These are phyloP conservation scores for Glyptemys insculpta DNA, from an alignment of 2,797 vertebrate species.

Conservation along the genomic window DNA sequence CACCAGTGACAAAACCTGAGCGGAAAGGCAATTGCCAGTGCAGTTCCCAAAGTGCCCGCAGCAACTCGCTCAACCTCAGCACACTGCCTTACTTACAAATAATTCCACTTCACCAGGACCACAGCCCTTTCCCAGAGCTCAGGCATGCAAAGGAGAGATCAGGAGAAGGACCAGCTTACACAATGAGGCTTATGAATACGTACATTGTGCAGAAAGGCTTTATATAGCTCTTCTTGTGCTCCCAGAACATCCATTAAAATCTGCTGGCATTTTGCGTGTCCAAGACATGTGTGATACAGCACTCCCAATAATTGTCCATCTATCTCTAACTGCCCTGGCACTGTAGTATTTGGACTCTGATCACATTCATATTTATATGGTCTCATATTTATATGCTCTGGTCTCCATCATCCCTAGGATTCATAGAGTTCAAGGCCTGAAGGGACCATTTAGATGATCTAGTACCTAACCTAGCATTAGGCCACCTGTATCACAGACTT, in stretches of 20 bases:
- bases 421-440: not conserved
- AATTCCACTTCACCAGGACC: not conserved
- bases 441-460: not conserved
- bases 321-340: not conserved
- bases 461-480: not conserved
- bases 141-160: not conserved
- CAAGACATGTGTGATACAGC: not conserved
- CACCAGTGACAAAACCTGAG: not conserved
- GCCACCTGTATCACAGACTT: not conserved
- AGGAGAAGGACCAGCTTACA: not conserved
- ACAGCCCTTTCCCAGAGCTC: not conserved
- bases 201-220: not conserved
- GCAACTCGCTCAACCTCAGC: not conserved
- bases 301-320: not conserved
- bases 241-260: not conserved
- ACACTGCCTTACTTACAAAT: not conserved
- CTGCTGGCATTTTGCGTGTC: not conserved
- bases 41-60: not conserved
- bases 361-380: not conserved
- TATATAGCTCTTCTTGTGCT: accelerated
- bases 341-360: not conserved
- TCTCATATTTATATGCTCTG: not conserved
- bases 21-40: not conserved
- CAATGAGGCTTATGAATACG: not conserved
- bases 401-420: not conserved